These are phyloP conservation scores for Halictus rubicundus DNA, from an alignment of 1,140 invertebrate genomes.

Conservation along the genomic window DNA sequence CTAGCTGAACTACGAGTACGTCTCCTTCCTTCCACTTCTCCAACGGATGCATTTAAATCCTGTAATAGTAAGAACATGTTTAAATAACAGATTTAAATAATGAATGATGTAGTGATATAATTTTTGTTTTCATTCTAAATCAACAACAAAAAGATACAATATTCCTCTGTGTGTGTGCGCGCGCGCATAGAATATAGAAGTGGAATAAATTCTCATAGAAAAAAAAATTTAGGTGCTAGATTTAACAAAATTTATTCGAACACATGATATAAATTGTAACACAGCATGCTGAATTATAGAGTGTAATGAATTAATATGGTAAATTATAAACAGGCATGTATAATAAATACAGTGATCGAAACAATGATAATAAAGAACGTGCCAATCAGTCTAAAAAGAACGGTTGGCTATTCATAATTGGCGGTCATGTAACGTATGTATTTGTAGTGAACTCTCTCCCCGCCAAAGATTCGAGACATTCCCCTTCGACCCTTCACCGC, in stretches of 20 bases:
- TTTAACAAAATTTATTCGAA: no score
- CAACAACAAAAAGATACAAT: no score
- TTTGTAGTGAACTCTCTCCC: constrained; percentile 42
- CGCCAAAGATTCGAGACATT: not conserved
- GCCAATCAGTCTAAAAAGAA: not conserved
- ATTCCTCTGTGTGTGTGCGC: no score
- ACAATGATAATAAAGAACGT: constrained; percentile 17
- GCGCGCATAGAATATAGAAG: no score
- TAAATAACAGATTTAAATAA: no score
- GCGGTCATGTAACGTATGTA: constrained; percentile 42
- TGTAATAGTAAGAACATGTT: constrained; percentile 43
- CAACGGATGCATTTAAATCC: constrained; percentile 74
- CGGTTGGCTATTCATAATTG: constrained; percentile 51
- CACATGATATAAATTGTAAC: no score
- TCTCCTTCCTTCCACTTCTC: constrained; percentile 78
- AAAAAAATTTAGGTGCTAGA: no score
- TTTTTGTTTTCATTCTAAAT: no score
- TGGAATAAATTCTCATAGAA: no score
- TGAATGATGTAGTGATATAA: no score
- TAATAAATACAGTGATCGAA: not conserved
- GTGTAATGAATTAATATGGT: not conserved
- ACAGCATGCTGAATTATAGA: not conserved
- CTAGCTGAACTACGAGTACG: constrained; percentile 80
- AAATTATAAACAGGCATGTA: not conserved
- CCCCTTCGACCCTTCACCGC: constrained; percentile 6